A percentile compares a stretch with the other conserved stretches of the same genome.
Evolutionary conservation across 2,797 vertebrate species (phyloP).

Genomic region (Alauda arvensis): DNA sequence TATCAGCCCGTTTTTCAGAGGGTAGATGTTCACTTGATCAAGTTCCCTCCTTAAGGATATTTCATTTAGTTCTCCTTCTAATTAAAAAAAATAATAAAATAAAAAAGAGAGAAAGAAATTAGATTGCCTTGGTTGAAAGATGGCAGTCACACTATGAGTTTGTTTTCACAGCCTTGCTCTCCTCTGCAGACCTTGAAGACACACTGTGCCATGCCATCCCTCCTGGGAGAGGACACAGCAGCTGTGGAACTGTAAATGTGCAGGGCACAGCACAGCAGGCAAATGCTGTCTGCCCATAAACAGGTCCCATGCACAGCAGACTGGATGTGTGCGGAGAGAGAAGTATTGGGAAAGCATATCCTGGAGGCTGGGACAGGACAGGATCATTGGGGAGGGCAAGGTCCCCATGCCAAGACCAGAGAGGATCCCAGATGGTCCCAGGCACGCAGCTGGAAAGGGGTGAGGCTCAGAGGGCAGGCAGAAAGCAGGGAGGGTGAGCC

Average conservation of each 20-base stretch:
- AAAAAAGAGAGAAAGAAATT: too few species aligned
- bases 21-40: neutral
- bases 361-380: neutral
- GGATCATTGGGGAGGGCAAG: neutral
- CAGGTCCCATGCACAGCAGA: neutral
- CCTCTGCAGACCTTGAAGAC: neutral
- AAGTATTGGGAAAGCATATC: neutral
- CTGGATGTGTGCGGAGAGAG: neutral
- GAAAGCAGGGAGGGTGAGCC: rapidly evolving
- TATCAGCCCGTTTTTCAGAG: neutral
- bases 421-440: neutral
- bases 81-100: neutral
- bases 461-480: neutral
- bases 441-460: rapidly evolving
- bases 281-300: neutral
- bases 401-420: neutral
- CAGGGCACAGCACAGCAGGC: too few species aligned
- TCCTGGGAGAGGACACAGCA: neutral
- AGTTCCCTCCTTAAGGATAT: neutral
- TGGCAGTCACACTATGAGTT: rapidly evolving
- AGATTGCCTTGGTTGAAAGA: neutral
- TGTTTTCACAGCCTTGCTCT: neutral
- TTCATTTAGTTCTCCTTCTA: neutral
- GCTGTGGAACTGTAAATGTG: neutral
- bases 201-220: neutral